Evolutionary conservation across 2,113 vertebrate species (phyloP), one percentile per base, ranked within the genome.

Genomic region (Struthidea cinerea): DNA sequence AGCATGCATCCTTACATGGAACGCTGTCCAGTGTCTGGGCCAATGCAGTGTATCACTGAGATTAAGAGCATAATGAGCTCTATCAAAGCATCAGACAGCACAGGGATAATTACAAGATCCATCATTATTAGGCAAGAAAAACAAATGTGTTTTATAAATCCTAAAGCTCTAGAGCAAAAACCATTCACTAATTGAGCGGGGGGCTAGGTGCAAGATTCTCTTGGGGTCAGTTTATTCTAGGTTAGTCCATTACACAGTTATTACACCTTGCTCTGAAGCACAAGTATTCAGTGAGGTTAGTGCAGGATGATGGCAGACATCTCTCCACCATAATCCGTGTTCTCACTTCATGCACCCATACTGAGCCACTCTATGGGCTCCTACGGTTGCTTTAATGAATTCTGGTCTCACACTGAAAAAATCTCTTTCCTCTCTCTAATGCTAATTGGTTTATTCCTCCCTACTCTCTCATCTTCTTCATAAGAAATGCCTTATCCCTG

Each of bases 161-260:
- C 47, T 87, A 78, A 94, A 82, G 42, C 81, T 96, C 90, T 91
- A 60, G 41, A 94, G 70, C 52, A 83, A 90, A 89, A 97, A 81
- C 59, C 39, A 59, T 46, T 86, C n/a, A 59, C 39, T 93, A 87
- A 89, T 57, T 68, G 44, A 91, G 47, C 5, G 2, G 73, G 35
- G 49, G 17, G 13, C 53, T 77, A 91, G 47, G 42, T 94, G 23
- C 12, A 93, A 87, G n/a, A 16, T 86, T 81, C 52, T 74, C 24
- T 50, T 41, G 60, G 77, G 71, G 76, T 80, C 59, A 84, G 63
- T 67, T 75, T 96, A 84, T 84, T 84, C 50, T 60, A 80, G 44
- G 49, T 76, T 77, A 69, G 63, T 81, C 69, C 14, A 4, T 84
- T 94, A 87, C 20, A 23, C 16, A 20, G 32, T 71, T 87, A 63